Evolutionary conservation across 2,888 invertebrate species (phyloP).

Genomic region (Nesidiocoris tenuis): DNA sequence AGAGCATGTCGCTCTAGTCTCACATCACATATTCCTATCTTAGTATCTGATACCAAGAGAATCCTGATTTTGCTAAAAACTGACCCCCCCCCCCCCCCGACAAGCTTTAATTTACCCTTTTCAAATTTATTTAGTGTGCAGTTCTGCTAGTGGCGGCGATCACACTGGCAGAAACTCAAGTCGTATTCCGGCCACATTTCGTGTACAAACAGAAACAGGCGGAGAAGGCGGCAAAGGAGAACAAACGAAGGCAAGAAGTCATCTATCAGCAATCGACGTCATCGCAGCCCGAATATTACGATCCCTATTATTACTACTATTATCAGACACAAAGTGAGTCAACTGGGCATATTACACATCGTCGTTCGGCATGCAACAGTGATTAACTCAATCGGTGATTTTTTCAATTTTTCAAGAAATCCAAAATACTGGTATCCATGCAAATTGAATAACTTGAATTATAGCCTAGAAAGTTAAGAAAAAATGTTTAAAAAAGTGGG

Average conservation of each 20-base stretch:
- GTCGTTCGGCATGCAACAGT: no score
- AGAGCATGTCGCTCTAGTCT: no score
- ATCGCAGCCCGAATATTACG: conserved; percentile 7
- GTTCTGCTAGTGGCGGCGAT: conserved; percentile 25
- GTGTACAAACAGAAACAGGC: conserved; percentile 32
- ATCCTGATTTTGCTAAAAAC: background rate
- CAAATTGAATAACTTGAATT: no score
- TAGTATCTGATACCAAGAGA: no score
- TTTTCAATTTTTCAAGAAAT: no score
- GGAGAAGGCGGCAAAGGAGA: conserved; percentile 24
- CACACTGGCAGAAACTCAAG: conserved; percentile 21
- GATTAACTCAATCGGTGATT: no score
- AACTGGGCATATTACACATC: no score
- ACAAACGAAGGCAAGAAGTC: conserved; percentile 20
- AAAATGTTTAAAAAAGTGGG: no score
- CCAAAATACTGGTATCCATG: no score
- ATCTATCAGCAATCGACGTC: conserved; percentile 13
- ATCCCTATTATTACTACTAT: conserved; percentile 35
- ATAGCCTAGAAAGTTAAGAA: no score
- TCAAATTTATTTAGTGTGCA: background rate
- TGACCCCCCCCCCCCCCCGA: background rate
- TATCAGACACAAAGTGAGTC: conserved; percentile 30
- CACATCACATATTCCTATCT: no score
- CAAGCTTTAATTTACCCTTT: background rate
- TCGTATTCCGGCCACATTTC: conserved; percentile 37